A percentile compares a stretch with the other conserved stretches of the same genome.
phyloP scores from a whole-genome alignment of 2,797 vertebrate species.

The Sebastes miniatus region DNA sequence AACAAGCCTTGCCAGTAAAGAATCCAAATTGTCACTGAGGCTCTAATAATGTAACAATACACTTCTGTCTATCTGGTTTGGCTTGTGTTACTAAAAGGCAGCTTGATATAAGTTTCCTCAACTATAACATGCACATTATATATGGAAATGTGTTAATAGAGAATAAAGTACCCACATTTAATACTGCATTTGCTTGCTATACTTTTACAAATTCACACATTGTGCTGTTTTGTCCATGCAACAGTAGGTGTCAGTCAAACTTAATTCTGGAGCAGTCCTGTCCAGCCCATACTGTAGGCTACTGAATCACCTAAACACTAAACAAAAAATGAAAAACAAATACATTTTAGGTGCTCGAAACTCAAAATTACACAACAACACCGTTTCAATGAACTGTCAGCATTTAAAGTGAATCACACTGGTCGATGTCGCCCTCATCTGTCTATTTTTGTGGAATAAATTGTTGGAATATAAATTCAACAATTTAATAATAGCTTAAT shows the following conservation, averaged over 20 bases:
- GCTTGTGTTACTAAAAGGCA: background rate
- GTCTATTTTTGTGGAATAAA: background rate
- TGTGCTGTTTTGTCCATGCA: background rate
- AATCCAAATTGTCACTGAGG: background rate
- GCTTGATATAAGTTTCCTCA: background rate
- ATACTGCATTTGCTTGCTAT: background rate
- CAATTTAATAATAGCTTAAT: background rate
- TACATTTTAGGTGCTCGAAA: background rate
- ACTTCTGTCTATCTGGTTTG: background rate
- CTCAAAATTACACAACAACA: background rate
- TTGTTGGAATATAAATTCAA: background rate
- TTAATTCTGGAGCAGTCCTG: background rate
- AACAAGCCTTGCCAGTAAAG: background rate
- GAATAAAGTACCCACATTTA: background rate
- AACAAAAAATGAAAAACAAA: background rate
- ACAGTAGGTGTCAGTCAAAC: slow-evolving; percentile 55
- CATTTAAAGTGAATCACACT: background rate
- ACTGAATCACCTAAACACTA: background rate
- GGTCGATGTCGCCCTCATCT: background rate
- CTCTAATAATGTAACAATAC: background rate
- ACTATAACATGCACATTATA: background rate
- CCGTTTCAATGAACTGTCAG: background rate
- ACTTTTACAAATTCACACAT: background rate
- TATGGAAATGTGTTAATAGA: background rate
- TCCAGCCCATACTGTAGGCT: background rate